Evolutionary conservation across 2,888 invertebrate species (phyloP), one percentile per base, ranked within the genome.

Genomic region (Apodemia hepburni): DNA sequence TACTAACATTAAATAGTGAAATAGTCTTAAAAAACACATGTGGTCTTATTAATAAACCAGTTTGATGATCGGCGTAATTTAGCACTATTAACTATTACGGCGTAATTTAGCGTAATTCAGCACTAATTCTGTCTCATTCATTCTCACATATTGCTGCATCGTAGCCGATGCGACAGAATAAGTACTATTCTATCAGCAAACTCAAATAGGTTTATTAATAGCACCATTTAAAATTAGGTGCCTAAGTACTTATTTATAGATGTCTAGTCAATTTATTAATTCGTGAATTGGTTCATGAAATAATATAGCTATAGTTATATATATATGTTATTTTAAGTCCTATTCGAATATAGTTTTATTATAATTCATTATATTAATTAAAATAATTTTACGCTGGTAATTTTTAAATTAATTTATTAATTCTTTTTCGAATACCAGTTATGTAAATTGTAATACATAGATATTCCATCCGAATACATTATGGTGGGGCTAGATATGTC

Each of bases 261-360:
- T 73, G 77, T 85, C 86, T 87, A 87, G 87, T 87, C 87, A 87
- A 86, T 85, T 85, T 83, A 67, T 73, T 69, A 65, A 61, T 64
- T 70, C 18, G 15, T 27, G 54, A 27, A 54, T 54, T 27, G 7
- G 12, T 54, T 54, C 27, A 54, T 54, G 54, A 15, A 54, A 54
- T 54, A 54, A 27, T 22, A 22, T 54, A 49, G 8, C n/a, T 51
- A 51, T 27, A 15, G 22, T 15, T 49, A n/a, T n/a, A 18, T 18
- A 7, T 49, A 3, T 33, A 29, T 33, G 15, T 42, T 27, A 54
- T 51, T 18, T 22, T 27, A 54, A 54, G 54, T 15, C 18, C 27
- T 27, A 54, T 27, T 42, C 15, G 15, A 54, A 27, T 54, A 18
- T 54, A 54, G 54, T 54, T 27, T 18, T n/a, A 49, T 18, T 51